Evolutionary conservation across 2,888 invertebrate genomes (phyloP), one percentile per base, ranked within the genome.

Genomic region (Saturnia japonica): DNA sequence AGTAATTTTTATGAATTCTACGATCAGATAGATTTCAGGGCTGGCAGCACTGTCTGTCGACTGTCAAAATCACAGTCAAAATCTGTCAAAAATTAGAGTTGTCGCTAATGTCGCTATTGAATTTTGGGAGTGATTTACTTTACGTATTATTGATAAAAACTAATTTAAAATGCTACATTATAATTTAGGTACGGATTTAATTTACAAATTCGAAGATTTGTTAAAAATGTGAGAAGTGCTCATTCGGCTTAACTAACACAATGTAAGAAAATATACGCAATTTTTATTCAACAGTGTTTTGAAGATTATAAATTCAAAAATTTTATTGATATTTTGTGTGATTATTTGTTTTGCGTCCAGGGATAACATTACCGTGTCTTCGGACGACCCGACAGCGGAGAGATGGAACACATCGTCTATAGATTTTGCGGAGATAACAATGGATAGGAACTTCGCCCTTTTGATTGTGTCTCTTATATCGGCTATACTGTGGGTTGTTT

Each of bases 401-500:
- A 82, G 87, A 88, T 96, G 96, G 95, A 96, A 96, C 85, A 94
- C 89, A 14, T 94, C 96, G 47, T 93, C 95, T 72, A 91, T 94
- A 85, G 95, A 95, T 78, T 91, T 95, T 75, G 88, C 96, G 77
- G 96, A 97, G 78, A 96, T 97, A 82, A 94, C 97, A 78, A 91
- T 93, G 95, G 97, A 98, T 90, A 96, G 96, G 80, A 97, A 97
- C 85, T 90, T 95, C 89, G 95, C 94, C 80, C 96, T 96, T 94
- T 94, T 98, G 77, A 94, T 98, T 40, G 96, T 96, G 80, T 98
- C 98, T 72, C 94, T 98, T 68, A 95, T 97, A 78, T 96, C 97
- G 74, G 97, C 97, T 34, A 97, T 98, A 84, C 95, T 96, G 57
- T 99, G 99, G 99, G 96, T 98, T 69, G 97, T 98, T 77, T 99